These are phyloP conservation scores for Zoroaster sp. DNA, from an alignment of 53 echinoderm and acorn worm genomes.

Conservation along the genomic window DNA sequence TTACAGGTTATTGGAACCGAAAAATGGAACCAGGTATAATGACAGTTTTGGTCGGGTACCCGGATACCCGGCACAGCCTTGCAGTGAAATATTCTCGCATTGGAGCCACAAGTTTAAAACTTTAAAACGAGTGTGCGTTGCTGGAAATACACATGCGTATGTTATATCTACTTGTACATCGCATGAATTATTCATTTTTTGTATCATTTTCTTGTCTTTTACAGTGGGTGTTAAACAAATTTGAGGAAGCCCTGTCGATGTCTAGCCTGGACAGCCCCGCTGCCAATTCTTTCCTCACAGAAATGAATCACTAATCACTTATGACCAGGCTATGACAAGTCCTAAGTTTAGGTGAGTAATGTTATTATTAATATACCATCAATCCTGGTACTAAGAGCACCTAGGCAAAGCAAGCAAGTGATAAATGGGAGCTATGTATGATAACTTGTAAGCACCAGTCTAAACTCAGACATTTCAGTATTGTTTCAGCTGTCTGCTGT, in stretches of 20 bases:
- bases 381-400: neutral
- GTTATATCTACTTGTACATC: neutral
- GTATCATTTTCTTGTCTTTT: neutral
- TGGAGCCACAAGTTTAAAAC: neutral
- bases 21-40: no score
- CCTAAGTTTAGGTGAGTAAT: neutral
- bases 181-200: neutral
- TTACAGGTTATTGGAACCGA: no score
- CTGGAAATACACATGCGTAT: neutral
- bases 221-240: slow-evolving; percentile 58
- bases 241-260: slow-evolving; percentile 39
- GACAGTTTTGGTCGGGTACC: no score
- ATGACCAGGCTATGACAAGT: slow-evolving; percentile 12
- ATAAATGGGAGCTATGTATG: neutral
- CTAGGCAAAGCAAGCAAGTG: neutral
- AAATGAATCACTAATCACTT: neutral
- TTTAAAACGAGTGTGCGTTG: neutral
- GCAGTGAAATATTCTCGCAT: neutral
- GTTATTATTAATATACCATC: neutral
- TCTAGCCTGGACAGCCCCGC: slow-evolving; percentile 38
- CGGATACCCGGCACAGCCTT: neutral
- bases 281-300: slow-evolving; percentile 24
- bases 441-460: no score
- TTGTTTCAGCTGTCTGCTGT: neutral
- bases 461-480: neutral